Evolutionary conservation across 2,113 vertebrate species (phyloP).

Genomic region (Peromyscus maniculatus): DNA sequence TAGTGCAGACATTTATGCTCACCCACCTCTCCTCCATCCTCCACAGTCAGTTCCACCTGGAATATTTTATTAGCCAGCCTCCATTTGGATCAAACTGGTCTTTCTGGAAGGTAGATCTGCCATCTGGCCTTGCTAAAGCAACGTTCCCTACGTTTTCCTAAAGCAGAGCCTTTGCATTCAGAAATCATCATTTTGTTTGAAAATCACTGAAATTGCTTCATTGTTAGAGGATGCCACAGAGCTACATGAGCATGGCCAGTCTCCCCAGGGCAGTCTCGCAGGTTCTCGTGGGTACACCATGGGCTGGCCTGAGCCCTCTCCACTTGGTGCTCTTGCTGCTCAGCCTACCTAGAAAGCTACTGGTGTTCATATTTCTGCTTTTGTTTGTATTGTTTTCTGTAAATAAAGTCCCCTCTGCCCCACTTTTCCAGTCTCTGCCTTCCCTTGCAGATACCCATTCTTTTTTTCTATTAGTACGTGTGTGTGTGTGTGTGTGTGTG

Average conservation of each 20-base stretch:
- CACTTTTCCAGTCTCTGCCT: background rate
- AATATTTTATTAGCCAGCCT: background rate
- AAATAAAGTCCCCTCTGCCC: background rate
- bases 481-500: background rate
- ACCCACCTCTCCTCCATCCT: background rate
- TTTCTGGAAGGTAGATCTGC: background rate
- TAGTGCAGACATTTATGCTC: background rate
- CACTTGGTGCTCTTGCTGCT: background rate
- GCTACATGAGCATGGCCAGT: background rate
- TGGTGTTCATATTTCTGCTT: background rate
- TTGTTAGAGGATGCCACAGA: background rate
- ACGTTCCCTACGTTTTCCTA: slow-evolving; percentile 24
- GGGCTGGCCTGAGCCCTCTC: background rate
- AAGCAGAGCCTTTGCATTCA: slow-evolving; percentile 13
- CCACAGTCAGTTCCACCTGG: background rate
- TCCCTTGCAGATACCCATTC: background rate
- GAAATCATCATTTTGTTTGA: slow-evolving; percentile 38
- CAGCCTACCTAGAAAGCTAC: background rate
- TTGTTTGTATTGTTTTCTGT: background rate
- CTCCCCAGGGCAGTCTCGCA: background rate
- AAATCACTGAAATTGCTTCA: background rate
- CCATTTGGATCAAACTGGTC: background rate
- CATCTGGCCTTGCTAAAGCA: slow-evolving; percentile 1
- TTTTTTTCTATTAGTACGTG: background rate
- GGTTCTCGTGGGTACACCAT: background rate